Base-by-base conservation (phyloP, 2,113 vertebrate genomes). In the Poicephalus meyeri region DNA sequence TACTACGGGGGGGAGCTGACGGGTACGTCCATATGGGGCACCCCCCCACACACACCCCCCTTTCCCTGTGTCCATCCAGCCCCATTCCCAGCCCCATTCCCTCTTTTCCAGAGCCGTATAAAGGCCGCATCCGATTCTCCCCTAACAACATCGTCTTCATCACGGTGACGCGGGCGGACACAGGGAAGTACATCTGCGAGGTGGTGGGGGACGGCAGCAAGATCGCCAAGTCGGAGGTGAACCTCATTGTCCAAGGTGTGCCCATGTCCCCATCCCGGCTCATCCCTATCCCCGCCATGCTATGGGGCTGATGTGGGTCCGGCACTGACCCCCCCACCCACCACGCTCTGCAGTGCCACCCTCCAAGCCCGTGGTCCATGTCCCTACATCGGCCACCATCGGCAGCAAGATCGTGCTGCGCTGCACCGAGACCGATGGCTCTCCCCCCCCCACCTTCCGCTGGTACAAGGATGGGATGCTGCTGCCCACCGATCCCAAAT, bases 361-460 rank as follows among this genome's bases (percentile, higher is more conserved):
- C 2, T 95, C 97, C 41, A 98, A 98, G 33, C 99, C 99, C 0
- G 90, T 95, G 7, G 98, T 98, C 84, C 98, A 85, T 3, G 96
- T 99, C 7, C 99, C 99, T 5, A 96, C 97, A 35, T 98, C 99
- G 0, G 98, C 98, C 94, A 99, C 98, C 11, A 99, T 99, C 3
- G 99, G 99, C 13, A 97, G 97, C 18, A 96, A 97, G 4, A 98
- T 97, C 0, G 98, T 99, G 80, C 98, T 99, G 88, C 97, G 97
- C 24, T 99, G 99, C 89, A 96, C 97, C 11, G 99, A 99, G 97
- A 96, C 82, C 0, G 98, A 99, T 4, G 99, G 98, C 9, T 99
- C 98, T 42, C 99, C 99, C 0, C 98, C 98, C 1, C 96, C 99
- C 26, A 96, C 96, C 55, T 99, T 99, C 95, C 93, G 61, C 58